phyloP scores from a whole-genome alignment of 2,797 vertebrate species.

The Rhinogobio ventralis region DNA sequence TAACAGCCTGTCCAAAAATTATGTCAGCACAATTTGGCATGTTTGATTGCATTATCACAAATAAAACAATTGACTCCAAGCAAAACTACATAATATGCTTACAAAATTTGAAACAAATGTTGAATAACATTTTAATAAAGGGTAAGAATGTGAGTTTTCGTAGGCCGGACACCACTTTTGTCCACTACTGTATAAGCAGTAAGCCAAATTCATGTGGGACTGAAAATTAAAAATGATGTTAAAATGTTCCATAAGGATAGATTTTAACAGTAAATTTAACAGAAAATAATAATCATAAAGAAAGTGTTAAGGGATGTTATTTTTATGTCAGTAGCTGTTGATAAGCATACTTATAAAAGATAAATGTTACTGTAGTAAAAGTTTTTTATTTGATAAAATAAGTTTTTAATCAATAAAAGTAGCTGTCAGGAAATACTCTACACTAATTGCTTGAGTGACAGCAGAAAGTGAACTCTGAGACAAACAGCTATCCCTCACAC shows the following conservation, averaged over 20 bases:
- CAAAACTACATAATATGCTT: too few species aligned
- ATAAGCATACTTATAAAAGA: background rate
- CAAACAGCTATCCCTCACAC: background rate
- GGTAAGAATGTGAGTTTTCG: background rate
- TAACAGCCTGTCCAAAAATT: background rate
- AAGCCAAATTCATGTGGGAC: background rate
- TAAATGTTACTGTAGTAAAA: background rate
- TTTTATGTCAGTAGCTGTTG: background rate
- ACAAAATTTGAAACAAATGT: too few species aligned
- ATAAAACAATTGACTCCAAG: too few species aligned
- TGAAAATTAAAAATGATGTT: background rate
- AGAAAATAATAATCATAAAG: background rate
- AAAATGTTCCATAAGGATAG: background rate
- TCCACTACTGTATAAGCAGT: background rate
- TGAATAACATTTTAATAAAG: background rate
- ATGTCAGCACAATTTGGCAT: too few species aligned
- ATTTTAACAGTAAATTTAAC: background rate
- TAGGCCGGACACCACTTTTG: background rate
- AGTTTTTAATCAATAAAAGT: conserved; percentile 11
- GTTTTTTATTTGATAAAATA: conserved; percentile 39
- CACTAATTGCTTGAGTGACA: conserved; percentile 10
- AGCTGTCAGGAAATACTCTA: conserved; percentile 14
- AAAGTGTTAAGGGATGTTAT: background rate
- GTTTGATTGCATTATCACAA: too few species aligned
- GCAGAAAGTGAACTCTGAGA: background rate